Conservation (phyloP, 1,140 invertebrate species). For the Plectus sambesii region DNA sequence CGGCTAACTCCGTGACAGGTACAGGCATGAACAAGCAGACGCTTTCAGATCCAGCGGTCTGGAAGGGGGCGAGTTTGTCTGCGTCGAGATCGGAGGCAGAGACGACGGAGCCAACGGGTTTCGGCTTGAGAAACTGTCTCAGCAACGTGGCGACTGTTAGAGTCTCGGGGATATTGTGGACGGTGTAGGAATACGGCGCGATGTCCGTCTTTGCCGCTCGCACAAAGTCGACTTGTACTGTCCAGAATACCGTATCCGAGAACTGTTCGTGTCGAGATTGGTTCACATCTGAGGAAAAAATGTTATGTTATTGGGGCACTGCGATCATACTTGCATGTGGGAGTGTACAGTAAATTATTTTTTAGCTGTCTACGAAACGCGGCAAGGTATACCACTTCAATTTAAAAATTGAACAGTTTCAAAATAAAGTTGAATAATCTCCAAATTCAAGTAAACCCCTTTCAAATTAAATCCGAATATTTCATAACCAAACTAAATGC, state of each 20-base stretch:
- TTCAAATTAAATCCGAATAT: no score
- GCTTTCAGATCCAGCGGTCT: constrained; percentile 13
- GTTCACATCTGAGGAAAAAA: constrained; percentile 2
- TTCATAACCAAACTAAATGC: no score
- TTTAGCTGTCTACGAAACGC: no score
- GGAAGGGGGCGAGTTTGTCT: constrained; percentile 20
- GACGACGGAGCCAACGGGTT: constrained; percentile 20
- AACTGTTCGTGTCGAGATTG: constrained; percentile 26
- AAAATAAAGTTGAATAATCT: no score
- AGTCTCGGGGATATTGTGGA: constrained; percentile 22
- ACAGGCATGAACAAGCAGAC: constrained; percentile 21
- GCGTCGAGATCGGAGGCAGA: constrained; percentile 20
- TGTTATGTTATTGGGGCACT: neutral
- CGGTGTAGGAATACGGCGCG: constrained; percentile 13
- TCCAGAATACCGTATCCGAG: constrained; percentile 26
- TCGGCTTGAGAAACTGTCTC: constrained; percentile 24
- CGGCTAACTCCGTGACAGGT: constrained; percentile 7
- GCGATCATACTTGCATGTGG: no score
- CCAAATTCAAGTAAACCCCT: no score
- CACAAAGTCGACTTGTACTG: constrained; percentile 16
- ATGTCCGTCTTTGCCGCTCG: constrained; percentile 12
- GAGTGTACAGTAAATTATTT: no score
- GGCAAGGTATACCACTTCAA: no score
- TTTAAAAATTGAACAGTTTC: no score
- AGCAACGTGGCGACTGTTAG: constrained; percentile 18